Percentiles rank a stretch among this genome's conserved stretches.
These are phyloP conservation scores for Hyla sarda DNA, from an alignment of 2,113 vertebrate species.

Conservation along the genomic window DNA sequence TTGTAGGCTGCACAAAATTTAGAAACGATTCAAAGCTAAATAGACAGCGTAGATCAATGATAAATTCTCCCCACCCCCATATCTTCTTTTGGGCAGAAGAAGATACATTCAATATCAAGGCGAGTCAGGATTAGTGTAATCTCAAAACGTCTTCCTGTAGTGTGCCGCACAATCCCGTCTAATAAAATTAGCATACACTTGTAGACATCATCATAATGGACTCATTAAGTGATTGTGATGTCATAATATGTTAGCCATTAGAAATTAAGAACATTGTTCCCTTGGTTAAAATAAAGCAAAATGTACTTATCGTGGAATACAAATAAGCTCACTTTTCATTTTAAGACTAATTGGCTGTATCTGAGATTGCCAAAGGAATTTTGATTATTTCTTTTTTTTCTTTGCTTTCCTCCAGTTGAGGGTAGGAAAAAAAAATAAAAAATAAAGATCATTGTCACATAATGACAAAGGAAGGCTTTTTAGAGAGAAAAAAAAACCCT, in stretches of 20 bases:
- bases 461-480: slow-evolving; percentile 20
- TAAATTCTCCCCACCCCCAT: too few species aligned
- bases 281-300: not conserved
- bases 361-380: not conserved
- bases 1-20: too few species aligned
- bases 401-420: not conserved
- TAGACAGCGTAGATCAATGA: too few species aligned
- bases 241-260: slow-evolving; percentile 13
- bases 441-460: not conserved
- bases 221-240: slow-evolving; percentile 19
- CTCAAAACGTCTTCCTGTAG: not conserved
- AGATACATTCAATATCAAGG: not conserved
- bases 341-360: slow-evolving; percentile 2
- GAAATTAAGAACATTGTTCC: slow-evolving; percentile 13
- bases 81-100: not conserved
- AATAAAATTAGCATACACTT: not conserved
- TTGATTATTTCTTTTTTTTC: not conserved
- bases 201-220: slow-evolving; percentile 5
- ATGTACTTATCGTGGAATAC: not conserved
- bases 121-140: not conserved
- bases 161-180: not conserved
- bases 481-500: not conserved
- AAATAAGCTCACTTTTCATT: not conserved
- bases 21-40: too few species aligned
- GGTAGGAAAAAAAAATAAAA: not conserved